Evolutionary conservation across 1,140 invertebrate genomes (phyloP).

Genomic region (Laupala kohalensis): DNA sequence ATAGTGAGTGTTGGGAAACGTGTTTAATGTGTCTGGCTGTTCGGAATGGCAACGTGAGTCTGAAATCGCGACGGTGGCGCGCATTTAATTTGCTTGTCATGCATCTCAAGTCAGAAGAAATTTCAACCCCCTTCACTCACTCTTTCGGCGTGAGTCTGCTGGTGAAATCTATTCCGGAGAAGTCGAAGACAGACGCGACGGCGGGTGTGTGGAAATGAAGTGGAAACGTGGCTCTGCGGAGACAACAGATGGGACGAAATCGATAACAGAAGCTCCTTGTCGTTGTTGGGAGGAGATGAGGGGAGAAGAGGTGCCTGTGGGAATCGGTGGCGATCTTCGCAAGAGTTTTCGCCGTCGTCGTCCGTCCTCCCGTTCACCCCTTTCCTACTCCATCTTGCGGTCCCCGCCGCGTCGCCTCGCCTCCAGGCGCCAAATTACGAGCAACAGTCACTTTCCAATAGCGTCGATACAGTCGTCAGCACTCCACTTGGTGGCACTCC

Average conservation of each 20-base stretch:
- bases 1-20: too few relatives aligned
- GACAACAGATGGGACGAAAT: background rate
- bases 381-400: too few relatives aligned
- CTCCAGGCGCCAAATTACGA: background rate
- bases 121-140: too few relatives aligned
- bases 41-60: too few relatives aligned
- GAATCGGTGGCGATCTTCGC: background rate
- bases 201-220: background rate
- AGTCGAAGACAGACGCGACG: background rate
- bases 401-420: too few relatives aligned
- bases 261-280: background rate
- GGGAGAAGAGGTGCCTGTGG: background rate
- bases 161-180: background rate
- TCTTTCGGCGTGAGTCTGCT: too few relatives aligned
- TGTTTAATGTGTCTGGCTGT: too few relatives aligned
- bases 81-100: too few relatives aligned
- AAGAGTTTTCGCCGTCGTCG: background rate
- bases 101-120: too few relatives aligned
- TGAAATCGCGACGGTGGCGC: too few relatives aligned
- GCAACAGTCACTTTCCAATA: background rate
- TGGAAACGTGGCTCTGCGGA: background rate
- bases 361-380: background rate
- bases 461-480: background rate
- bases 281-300: background rate
- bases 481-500: background rate